These are phyloP conservation scores for Enteromius mattozi DNA, from an alignment of 2,797 vertebrate genomes.

Conservation along the genomic window DNA sequence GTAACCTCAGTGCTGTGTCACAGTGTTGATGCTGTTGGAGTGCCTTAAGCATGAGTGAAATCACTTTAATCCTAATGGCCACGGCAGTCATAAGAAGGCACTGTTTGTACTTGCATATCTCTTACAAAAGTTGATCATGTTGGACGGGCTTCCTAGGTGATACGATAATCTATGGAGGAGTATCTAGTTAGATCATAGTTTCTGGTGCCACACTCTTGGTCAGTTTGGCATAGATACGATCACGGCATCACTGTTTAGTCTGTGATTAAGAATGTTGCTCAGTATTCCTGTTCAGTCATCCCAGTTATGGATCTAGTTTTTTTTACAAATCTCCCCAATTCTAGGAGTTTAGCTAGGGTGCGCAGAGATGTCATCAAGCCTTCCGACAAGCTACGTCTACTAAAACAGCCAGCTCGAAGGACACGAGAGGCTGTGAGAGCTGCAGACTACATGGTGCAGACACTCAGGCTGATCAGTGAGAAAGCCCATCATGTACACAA, in stretches of 20 bases:
- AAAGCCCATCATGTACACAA: conserved; percentile 73
- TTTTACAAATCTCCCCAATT: background rate
- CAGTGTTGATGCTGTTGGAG: too few species aligned
- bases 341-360: conserved; percentile 73
- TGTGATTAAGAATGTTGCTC: background rate
- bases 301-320: background rate
- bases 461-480: conserved; percentile 81
- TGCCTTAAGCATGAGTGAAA: too few species aligned
- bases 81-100: conserved; percentile 61
- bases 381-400: conserved; percentile 80
- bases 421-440: conserved; percentile 78
- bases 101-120: conserved; percentile 59
- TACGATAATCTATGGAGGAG: too few species aligned
- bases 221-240: too few species aligned
- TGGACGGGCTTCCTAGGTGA: too few species aligned
- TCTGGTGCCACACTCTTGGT: too few species aligned
- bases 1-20: too few species aligned
- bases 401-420: conserved; percentile 84
- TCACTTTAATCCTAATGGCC: too few species aligned
- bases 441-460: conserved; percentile 85
- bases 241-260: conserved; percentile 66
- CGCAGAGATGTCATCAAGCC: conserved; percentile 71
- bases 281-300: background rate
- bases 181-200: too few species aligned
- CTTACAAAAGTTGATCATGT: too few species aligned